A percentile compares a stretch with the other conserved stretches of the same genome.
These are phyloP conservation scores for Eriosoma lanigerum DNA, from an alignment of 1,140 invertebrate species.

Conservation along the genomic window DNA sequence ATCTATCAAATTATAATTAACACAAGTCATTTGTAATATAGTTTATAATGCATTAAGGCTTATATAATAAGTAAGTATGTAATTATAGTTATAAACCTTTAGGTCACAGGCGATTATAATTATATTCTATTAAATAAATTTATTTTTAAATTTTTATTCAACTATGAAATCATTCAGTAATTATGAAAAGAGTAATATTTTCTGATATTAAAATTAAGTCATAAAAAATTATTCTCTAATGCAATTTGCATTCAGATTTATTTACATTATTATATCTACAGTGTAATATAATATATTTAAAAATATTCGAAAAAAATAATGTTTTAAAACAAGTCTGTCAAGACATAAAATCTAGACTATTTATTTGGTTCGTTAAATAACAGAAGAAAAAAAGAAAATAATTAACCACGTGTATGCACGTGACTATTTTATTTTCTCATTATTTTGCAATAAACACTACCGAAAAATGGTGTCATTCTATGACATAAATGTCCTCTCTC, in stretches of 20 bases:
- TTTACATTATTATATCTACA: neutral
- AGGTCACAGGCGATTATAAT: conserved; percentile 3
- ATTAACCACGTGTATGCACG: conserved; percentile 1
- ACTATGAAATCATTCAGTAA: too few species aligned
- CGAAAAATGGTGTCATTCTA: conserved; percentile 35
- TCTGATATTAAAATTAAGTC: neutral
- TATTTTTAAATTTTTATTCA: too few species aligned
- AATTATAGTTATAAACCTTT: neutral
- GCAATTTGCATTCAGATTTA: neutral
- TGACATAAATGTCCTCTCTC: conserved; percentile 34
- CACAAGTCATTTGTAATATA: neutral
- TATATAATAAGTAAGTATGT: neutral
- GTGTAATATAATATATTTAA: neutral
- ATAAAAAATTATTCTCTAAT: neutral
- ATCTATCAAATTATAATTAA: neutral
- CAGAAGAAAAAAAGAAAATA: conserved; percentile 13
- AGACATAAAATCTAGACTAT: neutral
- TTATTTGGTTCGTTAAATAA: conserved; percentile 11
- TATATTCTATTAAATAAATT: neutral
- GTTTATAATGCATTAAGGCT: neutral
- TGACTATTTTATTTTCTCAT: conserved; percentile 22
- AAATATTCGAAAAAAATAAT: too few species aligned
- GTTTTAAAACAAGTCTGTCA: neutral
- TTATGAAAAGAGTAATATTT: too few species aligned
- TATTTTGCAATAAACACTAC: conserved; percentile 26